Base-by-base conservation (phyloP, 2,888 invertebrate species). In the Nasonia oneida region DNA sequence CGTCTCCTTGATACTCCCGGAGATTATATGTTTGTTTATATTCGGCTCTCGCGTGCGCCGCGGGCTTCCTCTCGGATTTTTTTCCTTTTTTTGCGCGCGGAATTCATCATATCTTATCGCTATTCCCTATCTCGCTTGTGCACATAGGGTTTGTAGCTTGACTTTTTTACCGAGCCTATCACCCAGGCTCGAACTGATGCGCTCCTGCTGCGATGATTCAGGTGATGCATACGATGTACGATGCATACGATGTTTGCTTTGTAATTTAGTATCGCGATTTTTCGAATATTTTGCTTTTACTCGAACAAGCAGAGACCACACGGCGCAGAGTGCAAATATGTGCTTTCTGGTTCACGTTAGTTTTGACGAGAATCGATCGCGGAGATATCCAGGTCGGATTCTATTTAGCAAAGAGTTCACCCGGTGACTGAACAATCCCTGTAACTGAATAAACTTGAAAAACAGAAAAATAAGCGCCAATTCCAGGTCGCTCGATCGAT, bases 61-160 rank as follows among this genome's bases (percentile, higher is more conserved):
- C 50, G 23, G 71, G 33, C 33, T 47, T 81, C 29, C 64, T 37
- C 37, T 57, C 71, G 73, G 14, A 37, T 37, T 73, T 73, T 50
- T 33, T 12, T 29, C 33, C 12, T 39, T 3, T 71, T 73, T 83
- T 83, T 64, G 3, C 57, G 0, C 37, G 39, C 71, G 37, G 37
- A n/a, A 84, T 86, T 78, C 61, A 84, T 86, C 86, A 86, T 86
- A 86, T 78, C 86, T 86, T 86, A 86, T 86, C 86, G 64, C 53
- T 14, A 61, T 76, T 86, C 81, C 76, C 76, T n/a, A 37, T 29
- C 53, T 53, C 53, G 3, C 5, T n/a, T 61, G 15, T 61, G 23
- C 23, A 61, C n/a, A n/a, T n/a, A 23, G 67, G 29, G 39, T 64
- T 42, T 42, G 15, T n/a, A 73, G 29, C 47, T 80, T 61, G 67